Conservation (phyloP, 2,113 vertebrate genomes). For the Istiophorus platypterus region DNA sequence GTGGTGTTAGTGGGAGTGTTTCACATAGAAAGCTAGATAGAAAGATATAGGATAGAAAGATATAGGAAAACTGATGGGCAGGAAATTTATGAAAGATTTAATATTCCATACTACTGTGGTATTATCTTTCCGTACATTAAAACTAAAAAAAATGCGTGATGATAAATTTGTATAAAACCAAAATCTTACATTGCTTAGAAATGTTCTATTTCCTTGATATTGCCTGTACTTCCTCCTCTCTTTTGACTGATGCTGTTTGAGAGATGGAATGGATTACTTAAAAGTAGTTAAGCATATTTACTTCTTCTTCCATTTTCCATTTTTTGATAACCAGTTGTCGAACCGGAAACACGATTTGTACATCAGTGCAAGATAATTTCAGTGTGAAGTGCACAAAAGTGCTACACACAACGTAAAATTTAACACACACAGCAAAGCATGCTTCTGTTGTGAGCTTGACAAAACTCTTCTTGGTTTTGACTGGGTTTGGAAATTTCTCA, state of each 20-base stretch:
- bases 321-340: neutral
- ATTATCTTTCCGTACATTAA: neutral
- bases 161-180: neutral
- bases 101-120: neutral
- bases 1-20: too few relatives aligned
- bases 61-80: conserved; percentile 4
- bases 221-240: neutral
- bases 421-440: too few relatives aligned
- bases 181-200: neutral
- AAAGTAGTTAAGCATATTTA: neutral
- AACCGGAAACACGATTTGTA: neutral
- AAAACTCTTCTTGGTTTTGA: neutral
- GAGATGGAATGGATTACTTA: too few relatives aligned
- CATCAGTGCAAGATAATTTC: neutral
- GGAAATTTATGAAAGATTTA: conserved; percentile 4
- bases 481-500: neutral
- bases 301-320: neutral
- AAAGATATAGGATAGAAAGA: conserved; percentile 1
- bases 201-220: neutral
- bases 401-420: too few relatives aligned
- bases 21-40: too few relatives aligned
- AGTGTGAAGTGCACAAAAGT: neutral
- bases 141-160: neutral
- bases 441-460: neutral
- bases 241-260: neutral